Evolutionary conservation across 2,888 invertebrate species (phyloP), one percentile per base, ranked within the genome.

Genomic region (Acrocera orbiculus): DNA sequence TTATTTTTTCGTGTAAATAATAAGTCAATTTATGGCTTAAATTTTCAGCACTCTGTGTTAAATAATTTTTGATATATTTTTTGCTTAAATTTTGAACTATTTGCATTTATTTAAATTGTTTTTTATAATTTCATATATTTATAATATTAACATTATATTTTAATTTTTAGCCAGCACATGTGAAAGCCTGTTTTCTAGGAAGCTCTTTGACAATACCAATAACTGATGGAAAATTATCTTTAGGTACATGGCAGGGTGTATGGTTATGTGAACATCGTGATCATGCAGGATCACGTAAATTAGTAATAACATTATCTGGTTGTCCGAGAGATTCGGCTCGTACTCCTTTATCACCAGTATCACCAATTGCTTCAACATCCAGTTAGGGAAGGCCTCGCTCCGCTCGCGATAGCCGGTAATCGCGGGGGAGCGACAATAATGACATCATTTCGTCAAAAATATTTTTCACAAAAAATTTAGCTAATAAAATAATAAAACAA

Each of bases 181-280:
- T 92, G 49, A 95, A 95, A 65, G 89, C 93, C 42, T 87, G 90
- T 61, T 89, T 95, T 63, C 70, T 95, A 54, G 93, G 95, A 49
- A 87, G 90, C 45, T 89, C 87, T 46, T 67, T 95, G 56, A 90
- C 87, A 52, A 85, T 95, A 59, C 93, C 93, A 45, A 89, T 95
- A 58, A 87, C 90, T 46, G 87, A 93, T 54, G 93, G 93, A 50
- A 86, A 87, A 63, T 67, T 93, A 53, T 87, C 89, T 57, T 67
- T 93, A 52, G 93, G 93, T 48, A 90, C 89, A 50, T 95, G 93
- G 93, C 93, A 93, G 66, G 93, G 95, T 43, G 81, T 95, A 46
- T 95, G 93, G 93, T 71, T 95, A 49, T 93, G 93, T 65, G 95
- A 95, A 64, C 95, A 95, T 66, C 76, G 95, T 56, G 87, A 93